These are phyloP conservation scores for Penaeus chinensis DNA, from an alignment of 1,140 invertebrate genomes.

Conservation along the genomic window DNA sequence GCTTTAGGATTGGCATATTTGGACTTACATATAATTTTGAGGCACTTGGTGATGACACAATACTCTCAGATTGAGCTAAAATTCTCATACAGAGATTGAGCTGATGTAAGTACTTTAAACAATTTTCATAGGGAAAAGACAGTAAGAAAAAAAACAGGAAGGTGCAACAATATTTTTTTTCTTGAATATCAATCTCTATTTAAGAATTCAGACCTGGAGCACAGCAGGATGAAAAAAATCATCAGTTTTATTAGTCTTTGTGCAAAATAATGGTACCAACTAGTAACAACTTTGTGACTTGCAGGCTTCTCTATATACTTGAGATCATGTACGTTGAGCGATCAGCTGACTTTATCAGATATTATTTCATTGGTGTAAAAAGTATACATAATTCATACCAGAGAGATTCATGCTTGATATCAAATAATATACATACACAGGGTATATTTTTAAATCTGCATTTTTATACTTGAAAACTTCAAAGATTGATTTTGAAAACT, in stretches of 20 bases:
- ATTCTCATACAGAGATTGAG: slow-evolving; percentile 34
- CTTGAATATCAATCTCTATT: slow-evolving; percentile 12
- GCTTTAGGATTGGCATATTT: not conserved
- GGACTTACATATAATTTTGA: slow-evolving; percentile 30
- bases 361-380: not conserved
- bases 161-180: not conserved
- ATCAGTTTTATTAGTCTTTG: slow-evolving; percentile 17
- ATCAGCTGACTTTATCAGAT: slow-evolving; percentile 2
- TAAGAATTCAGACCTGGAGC: slow-evolving; percentile 21
- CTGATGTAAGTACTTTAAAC: slow-evolving; percentile 32
- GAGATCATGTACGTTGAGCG: slow-evolving; percentile 31
- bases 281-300: slow-evolving; percentile 40
- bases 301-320: slow-evolving; percentile 23
- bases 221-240: not conserved
- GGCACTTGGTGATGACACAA: slow-evolving; percentile 29
- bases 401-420: not conserved
- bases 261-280: slow-evolving; percentile 14
- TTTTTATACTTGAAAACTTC: no score
- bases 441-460: not conserved
- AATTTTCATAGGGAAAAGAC: not conserved
- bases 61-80: slow-evolving; percentile 5
- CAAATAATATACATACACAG: slow-evolving; percentile 15
- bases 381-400: no score
- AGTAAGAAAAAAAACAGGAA: not conserved
- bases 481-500: no score